Evolutionary conservation across 2,113 vertebrate species (phyloP).

Genomic region (Oreochromis spilurus): DNA sequence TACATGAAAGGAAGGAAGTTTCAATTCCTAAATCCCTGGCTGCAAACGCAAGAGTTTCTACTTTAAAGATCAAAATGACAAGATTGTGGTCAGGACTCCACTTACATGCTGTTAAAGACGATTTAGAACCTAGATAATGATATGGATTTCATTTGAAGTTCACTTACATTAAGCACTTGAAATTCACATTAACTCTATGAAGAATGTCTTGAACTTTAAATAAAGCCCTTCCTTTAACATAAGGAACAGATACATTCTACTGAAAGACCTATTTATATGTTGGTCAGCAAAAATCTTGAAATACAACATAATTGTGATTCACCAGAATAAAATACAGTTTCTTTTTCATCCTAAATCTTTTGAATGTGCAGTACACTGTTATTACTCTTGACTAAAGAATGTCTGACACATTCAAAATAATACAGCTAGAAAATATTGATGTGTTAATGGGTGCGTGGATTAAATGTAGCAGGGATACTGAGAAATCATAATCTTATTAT

Average conservation of each 20-base stretch:
- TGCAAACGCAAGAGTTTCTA: not conserved
- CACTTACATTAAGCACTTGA: constrained; percentile 9
- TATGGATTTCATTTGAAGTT: constrained; percentile 29
- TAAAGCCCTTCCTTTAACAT: not conserved
- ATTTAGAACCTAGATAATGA: constrained; percentile 25
- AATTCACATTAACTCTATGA: not conserved
- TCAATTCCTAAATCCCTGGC: not conserved
- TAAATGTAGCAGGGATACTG: not conserved
- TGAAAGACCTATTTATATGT: not conserved
- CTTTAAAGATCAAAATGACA: constrained; percentile 21
- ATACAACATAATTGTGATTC: not conserved
- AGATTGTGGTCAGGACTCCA: constrained; percentile 8
- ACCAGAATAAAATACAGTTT: not conserved
- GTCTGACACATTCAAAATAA: not conserved
- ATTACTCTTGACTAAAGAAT: not conserved
- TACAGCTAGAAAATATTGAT: not conserved
- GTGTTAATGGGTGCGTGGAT: not conserved
- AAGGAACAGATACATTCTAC: not conserved
- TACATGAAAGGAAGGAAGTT: constrained; percentile 10
- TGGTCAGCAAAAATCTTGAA: not conserved
- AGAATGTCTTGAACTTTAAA: constrained; percentile 1
- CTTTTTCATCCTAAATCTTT: not conserved
- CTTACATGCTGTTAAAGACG: not conserved
- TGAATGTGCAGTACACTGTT: not conserved
- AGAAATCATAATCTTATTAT: not conserved